A percentile compares a stretch with the other conserved stretches of the same genome.
Evolutionary conservation across 2,113 vertebrate species (phyloP).

Genomic region (Sphyrna mokarran): DNA sequence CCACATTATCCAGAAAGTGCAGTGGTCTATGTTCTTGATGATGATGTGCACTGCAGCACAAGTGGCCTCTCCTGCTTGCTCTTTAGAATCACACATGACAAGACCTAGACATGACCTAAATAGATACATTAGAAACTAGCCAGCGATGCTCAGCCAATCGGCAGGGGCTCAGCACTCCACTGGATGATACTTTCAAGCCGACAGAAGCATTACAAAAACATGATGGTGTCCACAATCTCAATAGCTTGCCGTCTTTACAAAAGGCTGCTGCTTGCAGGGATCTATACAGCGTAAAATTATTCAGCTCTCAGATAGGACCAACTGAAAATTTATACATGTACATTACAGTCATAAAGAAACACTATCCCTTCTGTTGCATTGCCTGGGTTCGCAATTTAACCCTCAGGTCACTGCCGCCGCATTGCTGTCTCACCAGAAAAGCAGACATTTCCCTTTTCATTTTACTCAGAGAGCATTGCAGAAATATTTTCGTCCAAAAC

Average conservation of each 20-base stretch:
- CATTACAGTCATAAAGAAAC: neutral
- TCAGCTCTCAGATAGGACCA: neutral
- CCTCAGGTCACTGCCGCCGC: neutral
- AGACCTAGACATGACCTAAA: constrained; percentile 19
- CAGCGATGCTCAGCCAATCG: neutral
- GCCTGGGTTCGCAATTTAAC: neutral
- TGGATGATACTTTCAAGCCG: constrained; percentile 1
- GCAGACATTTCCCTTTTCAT: too few species aligned
- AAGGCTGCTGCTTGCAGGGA: neutral
- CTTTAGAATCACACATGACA: constrained; percentile 17
- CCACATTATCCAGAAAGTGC: constrained; percentile 8
- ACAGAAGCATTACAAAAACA: neutral
- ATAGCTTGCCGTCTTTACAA: neutral
- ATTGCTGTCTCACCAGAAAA: neutral
- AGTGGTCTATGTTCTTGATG: neutral
- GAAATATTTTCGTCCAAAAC: neutral
- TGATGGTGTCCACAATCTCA: neutral
- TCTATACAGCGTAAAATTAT: neutral
- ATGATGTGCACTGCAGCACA: neutral
- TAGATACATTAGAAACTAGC: neutral
- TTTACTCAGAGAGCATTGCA: neutral
- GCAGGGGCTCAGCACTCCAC: neutral
- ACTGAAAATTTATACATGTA: neutral
- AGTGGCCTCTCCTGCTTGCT: constrained; percentile 3
- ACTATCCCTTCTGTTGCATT: neutral